Conservation (phyloP, 2,888 invertebrate genomes). For the Scaptomyza reducta region DNA sequence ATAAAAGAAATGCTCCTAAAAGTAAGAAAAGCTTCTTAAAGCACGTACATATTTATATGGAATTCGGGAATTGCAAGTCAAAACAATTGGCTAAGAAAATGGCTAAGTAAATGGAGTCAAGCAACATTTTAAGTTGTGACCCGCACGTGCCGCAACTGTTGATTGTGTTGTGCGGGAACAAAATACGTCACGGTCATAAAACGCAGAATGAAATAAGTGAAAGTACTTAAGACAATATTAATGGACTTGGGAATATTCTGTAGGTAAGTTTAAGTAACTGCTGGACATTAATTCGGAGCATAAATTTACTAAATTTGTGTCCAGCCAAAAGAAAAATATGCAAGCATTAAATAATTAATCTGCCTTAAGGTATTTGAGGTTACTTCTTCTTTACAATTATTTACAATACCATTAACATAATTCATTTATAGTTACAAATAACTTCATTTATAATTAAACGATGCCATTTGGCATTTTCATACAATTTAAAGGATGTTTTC, state of each 20-base stretch:
- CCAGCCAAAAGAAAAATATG: too few relatives aligned
- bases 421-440: too few relatives aligned
- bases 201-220: constrained; percentile 9
- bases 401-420: too few relatives aligned
- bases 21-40: background rate
- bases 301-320: too few relatives aligned
- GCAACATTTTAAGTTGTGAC: constrained; percentile 14
- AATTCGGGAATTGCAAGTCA: background rate
- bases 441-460: background rate
- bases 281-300: too few relatives aligned
- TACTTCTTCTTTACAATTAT: too few relatives aligned
- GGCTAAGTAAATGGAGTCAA: constrained; percentile 1
- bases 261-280: background rate
- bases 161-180: constrained; percentile 7
- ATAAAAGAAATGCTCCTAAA: too few relatives aligned
- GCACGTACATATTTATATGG: constrained; percentile 14
- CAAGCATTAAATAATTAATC: too few relatives aligned
- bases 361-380: too few relatives aligned
- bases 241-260: background rate
- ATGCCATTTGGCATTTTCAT: constrained; percentile 5
- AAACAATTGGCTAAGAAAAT: constrained; percentile 3
- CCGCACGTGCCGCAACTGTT: constrained; percentile 43
- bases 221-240: background rate
- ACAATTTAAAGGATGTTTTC: constrained; percentile 13
- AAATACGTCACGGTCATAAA: constrained; percentile 17